Evolutionary conservation across 2,113 vertebrate genomes (phyloP).

Genomic region (Gasterosteus nipponicus): DNA sequence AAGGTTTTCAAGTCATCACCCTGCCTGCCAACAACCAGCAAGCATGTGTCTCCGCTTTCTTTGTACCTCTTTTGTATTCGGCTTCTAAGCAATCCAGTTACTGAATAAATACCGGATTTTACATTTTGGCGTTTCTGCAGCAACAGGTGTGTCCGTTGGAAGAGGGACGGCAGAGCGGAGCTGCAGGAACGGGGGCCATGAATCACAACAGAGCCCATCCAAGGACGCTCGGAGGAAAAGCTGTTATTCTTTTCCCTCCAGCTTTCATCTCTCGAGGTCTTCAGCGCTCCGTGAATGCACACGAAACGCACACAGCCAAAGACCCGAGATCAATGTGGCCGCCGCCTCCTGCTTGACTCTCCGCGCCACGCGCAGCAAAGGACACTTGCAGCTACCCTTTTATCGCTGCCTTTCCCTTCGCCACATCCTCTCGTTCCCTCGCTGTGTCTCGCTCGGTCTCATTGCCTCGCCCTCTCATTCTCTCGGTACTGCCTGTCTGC

Average conservation of each 20-base stretch:
- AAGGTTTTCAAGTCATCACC: slow-evolving; percentile 45
- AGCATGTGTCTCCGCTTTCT: neutral
- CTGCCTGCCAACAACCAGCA: slow-evolving; percentile 10
- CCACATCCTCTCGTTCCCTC: slow-evolving; percentile 17
- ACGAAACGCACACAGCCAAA: neutral
- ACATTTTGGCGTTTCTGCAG: slow-evolving; percentile 53
- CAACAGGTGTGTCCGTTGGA: slow-evolving; percentile 68
- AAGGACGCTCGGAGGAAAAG: slow-evolving; percentile 13
- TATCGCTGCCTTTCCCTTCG: slow-evolving; percentile 33
- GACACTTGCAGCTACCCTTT: slow-evolving; percentile 35
- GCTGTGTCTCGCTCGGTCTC: slow-evolving; percentile 26
- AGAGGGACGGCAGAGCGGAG: slow-evolving; percentile 54
- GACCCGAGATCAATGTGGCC: neutral
- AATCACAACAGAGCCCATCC: slow-evolving; percentile 52
- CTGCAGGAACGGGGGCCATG: slow-evolving; percentile 49
- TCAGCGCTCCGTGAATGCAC: slow-evolving; percentile 7
- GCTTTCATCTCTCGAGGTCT: slow-evolving; percentile 13
- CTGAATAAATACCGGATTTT: slow-evolving; percentile 50
- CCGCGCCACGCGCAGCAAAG: slow-evolving; percentile 30
- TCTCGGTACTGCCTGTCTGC: slow-evolving; percentile 45
- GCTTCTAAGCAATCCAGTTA: slow-evolving; percentile 35
- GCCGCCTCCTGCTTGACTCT: slow-evolving; percentile 38
- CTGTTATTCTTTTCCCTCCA: neutral
- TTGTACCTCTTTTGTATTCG: neutral
- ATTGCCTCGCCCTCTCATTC: slow-evolving; percentile 42